Evolutionary conservation across 1,140 invertebrate species (phyloP).

Genomic region (Drosophila yakuba): DNA sequence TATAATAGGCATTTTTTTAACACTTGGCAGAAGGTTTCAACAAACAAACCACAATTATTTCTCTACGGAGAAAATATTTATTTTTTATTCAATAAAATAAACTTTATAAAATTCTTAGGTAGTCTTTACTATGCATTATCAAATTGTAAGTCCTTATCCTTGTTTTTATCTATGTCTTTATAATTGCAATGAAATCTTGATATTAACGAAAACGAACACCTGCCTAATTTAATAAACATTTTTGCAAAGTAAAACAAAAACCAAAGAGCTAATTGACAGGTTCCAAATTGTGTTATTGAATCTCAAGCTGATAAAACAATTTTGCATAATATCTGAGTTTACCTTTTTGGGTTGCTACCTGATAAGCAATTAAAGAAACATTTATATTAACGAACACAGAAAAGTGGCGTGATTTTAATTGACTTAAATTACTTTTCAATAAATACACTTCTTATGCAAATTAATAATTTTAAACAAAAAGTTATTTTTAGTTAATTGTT

Average conservation of each 20-base stretch:
- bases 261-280: slow-evolving; percentile 35
- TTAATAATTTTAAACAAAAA: too few species aligned
- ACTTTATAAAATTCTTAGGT: too few species aligned
- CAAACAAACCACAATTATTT: too few species aligned
- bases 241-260: background rate
- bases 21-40: background rate
- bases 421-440: background rate
- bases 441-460: too few species aligned
- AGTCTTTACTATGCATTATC: too few species aligned
- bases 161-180: background rate
- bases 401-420: slow-evolving; percentile 29
- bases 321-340: slow-evolving; percentile 31
- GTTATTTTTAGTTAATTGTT: too few species aligned
- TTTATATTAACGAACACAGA: background rate
- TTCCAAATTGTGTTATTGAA: slow-evolving; percentile 36
- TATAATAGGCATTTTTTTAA: background rate
- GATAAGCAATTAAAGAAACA: slow-evolving; percentile 31
- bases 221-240: slow-evolving; percentile 15
- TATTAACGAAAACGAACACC: slow-evolving; percentile 10
- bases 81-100: too few species aligned
- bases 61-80: background rate
- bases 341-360: slow-evolving; percentile 9
- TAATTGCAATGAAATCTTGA: slow-evolving; percentile 2
- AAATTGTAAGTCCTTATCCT: too few species aligned
- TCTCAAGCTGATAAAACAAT: slow-evolving; percentile 26